These are phyloP conservation scores for Danaus melanippus DNA, from an alignment of 1,140 invertebrate genomes.

Conservation along the genomic window DNA sequence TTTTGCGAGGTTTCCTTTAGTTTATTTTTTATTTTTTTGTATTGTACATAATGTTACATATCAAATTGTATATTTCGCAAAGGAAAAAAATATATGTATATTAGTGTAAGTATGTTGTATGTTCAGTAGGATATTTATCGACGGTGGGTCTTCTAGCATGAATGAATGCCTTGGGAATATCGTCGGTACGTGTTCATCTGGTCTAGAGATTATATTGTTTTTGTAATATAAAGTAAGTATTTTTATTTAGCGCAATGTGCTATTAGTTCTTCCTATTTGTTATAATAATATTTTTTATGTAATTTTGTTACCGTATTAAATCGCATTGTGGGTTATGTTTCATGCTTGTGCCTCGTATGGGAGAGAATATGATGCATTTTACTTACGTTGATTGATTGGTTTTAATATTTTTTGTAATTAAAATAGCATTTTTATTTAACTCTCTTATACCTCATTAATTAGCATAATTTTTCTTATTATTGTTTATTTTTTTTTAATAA, in stretches of 20 bases:
- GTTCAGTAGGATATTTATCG: constrained; percentile 6
- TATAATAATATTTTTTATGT: constrained; percentile 23
- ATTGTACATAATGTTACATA: constrained; percentile 60
- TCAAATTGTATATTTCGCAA: constrained; percentile 46
- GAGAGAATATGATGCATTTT: too few species aligned
- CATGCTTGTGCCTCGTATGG: constrained; percentile 3
- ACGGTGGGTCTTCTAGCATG: too few species aligned
- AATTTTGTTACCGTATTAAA: constrained; percentile 6
- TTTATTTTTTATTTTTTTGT: constrained; percentile 17
- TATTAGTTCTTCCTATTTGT: constrained; percentile 31
- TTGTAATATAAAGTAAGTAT: neutral
- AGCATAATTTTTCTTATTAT: too few species aligned
- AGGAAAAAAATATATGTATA: constrained; percentile 20
- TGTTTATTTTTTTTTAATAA: too few species aligned
- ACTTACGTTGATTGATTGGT: too few species aligned
- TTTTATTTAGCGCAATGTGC: constrained; percentile 17
- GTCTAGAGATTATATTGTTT: too few species aligned
- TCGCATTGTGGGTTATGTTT: constrained; percentile 18
- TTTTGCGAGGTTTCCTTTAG: constrained; percentile 18
- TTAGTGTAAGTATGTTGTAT: constrained; percentile 28
- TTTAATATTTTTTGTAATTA: too few species aligned
- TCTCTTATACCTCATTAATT: too few species aligned
- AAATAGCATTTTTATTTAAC: too few species aligned
- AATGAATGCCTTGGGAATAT: too few species aligned
- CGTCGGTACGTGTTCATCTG: too few species aligned